Conservation (phyloP, 2,113 vertebrate species). For the Microcebus tavaratra region DNA sequence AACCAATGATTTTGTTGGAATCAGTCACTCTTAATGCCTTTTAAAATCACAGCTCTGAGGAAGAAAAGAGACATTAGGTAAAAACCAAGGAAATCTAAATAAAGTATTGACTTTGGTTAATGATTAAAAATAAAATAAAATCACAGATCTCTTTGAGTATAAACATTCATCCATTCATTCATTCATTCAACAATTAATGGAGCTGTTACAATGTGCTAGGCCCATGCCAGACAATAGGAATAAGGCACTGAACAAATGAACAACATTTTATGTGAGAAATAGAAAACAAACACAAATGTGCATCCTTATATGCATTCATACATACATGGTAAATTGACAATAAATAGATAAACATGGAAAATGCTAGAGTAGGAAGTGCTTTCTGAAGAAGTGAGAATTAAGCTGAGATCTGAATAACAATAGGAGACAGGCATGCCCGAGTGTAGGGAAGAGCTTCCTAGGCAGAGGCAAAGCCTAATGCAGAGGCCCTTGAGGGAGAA, state of each 20-base stretch:
- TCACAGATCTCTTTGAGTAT: neutral
- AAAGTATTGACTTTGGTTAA: no score
- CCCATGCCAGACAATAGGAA: neutral
- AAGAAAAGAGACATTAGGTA: no score
- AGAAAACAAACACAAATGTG: neutral
- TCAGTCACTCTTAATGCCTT: neutral
- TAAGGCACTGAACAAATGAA: neutral
- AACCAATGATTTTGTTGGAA: neutral
- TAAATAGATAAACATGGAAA: neutral
- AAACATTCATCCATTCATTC: neutral
- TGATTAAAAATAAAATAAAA: neutral
- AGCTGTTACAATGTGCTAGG: neutral
- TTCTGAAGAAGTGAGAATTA: neutral
- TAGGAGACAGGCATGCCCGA: neutral
- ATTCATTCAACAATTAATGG: neutral
- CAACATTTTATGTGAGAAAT: neutral
- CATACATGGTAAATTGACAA: neutral
- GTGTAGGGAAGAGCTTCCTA: neutral
- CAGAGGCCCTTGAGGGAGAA: neutral
- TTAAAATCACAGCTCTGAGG: neutral
- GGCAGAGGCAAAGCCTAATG: neutral
- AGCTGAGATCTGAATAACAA: neutral
- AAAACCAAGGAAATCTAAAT: no score
- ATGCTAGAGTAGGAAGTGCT: neutral
- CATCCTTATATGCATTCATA: neutral